These are phyloP conservation scores for Ramphastos sulfuratus DNA, from an alignment of 2,113 vertebrate genomes.

Conservation along the genomic window DNA sequence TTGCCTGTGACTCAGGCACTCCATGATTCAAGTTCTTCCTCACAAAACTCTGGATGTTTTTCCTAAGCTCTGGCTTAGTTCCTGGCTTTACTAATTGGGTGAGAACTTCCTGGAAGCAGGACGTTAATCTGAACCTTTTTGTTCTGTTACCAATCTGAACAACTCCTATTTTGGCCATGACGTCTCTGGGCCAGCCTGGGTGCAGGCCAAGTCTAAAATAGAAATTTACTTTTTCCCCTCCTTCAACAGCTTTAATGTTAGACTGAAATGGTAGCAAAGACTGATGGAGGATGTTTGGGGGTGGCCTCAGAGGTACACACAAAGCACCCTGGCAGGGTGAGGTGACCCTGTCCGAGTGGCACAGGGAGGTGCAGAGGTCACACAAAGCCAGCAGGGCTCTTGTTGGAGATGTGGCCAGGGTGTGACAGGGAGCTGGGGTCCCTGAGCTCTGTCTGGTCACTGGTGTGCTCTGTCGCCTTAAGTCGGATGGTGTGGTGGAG, in stretches of 20 bases:
- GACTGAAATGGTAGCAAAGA: not conserved
- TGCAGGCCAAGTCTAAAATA: not conserved
- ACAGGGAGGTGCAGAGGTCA: not conserved
- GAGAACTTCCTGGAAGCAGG: conserved; percentile 64
- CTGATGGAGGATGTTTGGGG: not conserved
- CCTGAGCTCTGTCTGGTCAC: not conserved
- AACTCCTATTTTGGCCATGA: conserved; percentile 55
- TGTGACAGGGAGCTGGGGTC: not conserved
- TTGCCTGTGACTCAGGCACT: conserved; percentile 59
- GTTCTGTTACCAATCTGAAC: conserved; percentile 37
- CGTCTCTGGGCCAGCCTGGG: not conserved
- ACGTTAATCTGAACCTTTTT: conserved; percentile 58
- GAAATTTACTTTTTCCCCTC: not conserved
- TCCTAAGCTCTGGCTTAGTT: conserved; percentile 58
- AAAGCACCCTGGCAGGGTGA: not conserved
- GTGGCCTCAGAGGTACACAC: not conserved
- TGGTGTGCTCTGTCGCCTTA: not conserved
- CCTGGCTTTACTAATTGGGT: conserved; percentile 61
- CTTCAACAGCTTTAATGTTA: not conserved
- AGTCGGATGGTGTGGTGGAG: not conserved
- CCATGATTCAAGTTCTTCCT: conserved; percentile 60
- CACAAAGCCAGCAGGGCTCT: not conserved
- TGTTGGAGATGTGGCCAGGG: conserved; percentile 34
- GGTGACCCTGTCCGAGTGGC: not conserved
- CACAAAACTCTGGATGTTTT: conserved; percentile 43